Conservation (phyloP, 2,113 vertebrate species). For the Protobothrops flavoviridis region DNA sequence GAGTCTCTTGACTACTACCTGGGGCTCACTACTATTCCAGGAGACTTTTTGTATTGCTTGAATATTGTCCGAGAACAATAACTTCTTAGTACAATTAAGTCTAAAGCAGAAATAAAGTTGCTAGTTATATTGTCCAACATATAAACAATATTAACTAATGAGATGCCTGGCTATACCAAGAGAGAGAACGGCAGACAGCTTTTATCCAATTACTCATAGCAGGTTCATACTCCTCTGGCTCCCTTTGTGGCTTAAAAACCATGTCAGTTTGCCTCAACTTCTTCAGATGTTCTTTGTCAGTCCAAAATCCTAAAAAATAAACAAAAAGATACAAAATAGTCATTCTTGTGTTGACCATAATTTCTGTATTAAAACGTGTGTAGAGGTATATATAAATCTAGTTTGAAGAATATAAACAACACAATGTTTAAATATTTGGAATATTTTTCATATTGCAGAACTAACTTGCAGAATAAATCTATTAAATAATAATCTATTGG, state of each 20-base stretch:
- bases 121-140: conserved; percentile 12
- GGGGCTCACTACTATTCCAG: conserved; percentile 35
- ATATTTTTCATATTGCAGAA: conserved; percentile 51
- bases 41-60: conserved; percentile 3
- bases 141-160: background rate
- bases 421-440: conserved; percentile 37
- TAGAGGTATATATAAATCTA: background rate
- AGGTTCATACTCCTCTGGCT: conserved; percentile 68
- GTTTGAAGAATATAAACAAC: conserved; percentile 21
- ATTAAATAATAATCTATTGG: background rate
- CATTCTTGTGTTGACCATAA: conserved; percentile 36
- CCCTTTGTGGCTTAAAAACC: conserved; percentile 78
- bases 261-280: conserved; percentile 75
- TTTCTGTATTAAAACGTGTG: conserved; percentile 28
- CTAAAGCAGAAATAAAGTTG: conserved; percentile 11
- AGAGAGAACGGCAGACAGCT: conserved; percentile 80
- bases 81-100: background rate
- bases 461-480: conserved; percentile 33
- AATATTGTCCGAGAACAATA: conserved; percentile 1
- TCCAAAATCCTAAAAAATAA: conserved; percentile 85
- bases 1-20: conserved; percentile 41
- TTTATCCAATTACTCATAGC: conserved; percentile 84
- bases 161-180: conserved; percentile 81
- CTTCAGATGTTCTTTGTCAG: conserved; percentile 83
- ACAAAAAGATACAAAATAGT: conserved; percentile 28